Evolutionary conservation across 2,888 invertebrate genomes (phyloP), one percentile per base, ranked within the genome.

Genomic region (Acronicta alni): DNA sequence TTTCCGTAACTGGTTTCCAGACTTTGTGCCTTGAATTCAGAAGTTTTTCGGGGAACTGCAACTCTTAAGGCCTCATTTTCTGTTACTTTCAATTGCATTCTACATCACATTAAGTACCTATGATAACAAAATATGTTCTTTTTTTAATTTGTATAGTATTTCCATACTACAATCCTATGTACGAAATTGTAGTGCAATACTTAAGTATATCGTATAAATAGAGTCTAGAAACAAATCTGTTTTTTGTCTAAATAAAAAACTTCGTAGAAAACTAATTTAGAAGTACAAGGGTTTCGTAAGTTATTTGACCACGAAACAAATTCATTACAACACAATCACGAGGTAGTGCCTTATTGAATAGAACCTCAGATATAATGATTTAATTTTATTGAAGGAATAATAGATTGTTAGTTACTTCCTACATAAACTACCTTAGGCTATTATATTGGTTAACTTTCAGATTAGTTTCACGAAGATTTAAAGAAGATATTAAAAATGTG

Each of bases 301-400:
- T 46, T 53, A 63, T 64, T 77, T 74, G 76, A 77, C 78, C 81
- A 73, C 72, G 75, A 79, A 80, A 75, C 63, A 73, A 79, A 66
- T 67, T 51, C 73, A 73, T 81, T 80, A 58, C 82, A 70, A 73
- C 59, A 80, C 53, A 67, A 57, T 62, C 46, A 62, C 59, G 62
- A 47, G 52, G 52, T 52, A 48, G 43, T 45, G 53, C 16, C 46
- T 51, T 58, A 59, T 8, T 57, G 37, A 60, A 67, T 46, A 57
- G 35, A 57, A 55, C 52, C 18, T 47, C 48, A 47, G 41, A 45
- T 18, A 30, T 46, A 52, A 57, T 30, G 44, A 16, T 7, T n/a
- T 30, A 12, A 30, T 30, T 30, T 54, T n/a, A 57, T 67, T 61
- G 53, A 49, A 57, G 45, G 63, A 53, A 43, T 54, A 39, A 62